Percentiles rank a stretch among this genome's conserved stretches.
Evolutionary conservation across 2,888 invertebrate genomes (phyloP).

Genomic region (Pilophorus perplexus): DNA sequence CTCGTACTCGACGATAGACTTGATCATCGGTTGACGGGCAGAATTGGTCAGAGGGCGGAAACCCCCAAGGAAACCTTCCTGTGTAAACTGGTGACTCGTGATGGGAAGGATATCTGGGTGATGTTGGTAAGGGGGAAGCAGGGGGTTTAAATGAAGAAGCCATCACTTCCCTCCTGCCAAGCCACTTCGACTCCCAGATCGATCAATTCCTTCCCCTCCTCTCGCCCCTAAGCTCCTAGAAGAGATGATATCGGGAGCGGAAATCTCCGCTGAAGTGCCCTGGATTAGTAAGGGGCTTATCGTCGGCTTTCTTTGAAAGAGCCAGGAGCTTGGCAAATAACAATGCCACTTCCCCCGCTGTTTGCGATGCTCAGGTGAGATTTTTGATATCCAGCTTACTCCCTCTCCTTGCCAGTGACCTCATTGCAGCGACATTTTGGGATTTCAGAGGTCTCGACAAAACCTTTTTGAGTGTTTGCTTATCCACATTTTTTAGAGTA

Average conservation of each 20-base stretch:
- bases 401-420: too few species aligned
- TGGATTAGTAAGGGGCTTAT: constrained; percentile 24
- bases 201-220: constrained; percentile 5
- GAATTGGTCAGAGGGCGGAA: not conserved
- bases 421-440: too few species aligned
- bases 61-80: not conserved
- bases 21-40: not conserved
- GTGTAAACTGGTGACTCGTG: not conserved
- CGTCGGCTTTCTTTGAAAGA: constrained; percentile 7
- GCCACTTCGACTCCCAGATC: constrained; percentile 5
- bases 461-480: too few species aligned
- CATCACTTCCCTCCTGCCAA: constrained; percentile 2
- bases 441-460: too few species aligned
- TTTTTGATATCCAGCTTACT: too few species aligned
- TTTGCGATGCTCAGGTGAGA: not conserved
- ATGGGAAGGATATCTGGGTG: not conserved
- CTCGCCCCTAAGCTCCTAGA: not conserved
- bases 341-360: constrained; percentile 14
- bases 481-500: too few species aligned
- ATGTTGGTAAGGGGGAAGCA: not conserved
- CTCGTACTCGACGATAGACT: too few species aligned
- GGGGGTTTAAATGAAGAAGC: constrained; percentile 26
- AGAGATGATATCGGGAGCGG: constrained; percentile 21
- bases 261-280: constrained; percentile 17
- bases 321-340: constrained; percentile 13